Evolutionary conservation across 2,888 invertebrate genomes (phyloP).

Genomic region (Pediacus dermestoides): DNA sequence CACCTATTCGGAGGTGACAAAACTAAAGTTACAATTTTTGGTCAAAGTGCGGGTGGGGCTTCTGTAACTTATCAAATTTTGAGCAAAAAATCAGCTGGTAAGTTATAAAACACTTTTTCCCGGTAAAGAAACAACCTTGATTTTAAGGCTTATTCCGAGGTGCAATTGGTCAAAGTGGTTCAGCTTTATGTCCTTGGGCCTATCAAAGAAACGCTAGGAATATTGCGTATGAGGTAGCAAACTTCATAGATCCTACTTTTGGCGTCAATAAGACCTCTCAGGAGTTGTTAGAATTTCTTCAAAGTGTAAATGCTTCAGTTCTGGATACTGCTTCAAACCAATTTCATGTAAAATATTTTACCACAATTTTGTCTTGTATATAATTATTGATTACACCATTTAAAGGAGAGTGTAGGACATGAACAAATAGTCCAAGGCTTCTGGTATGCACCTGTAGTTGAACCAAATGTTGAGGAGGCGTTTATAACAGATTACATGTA

Average conservation of each 20-base stretch:
- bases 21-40: constrained; percentile 28
- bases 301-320: constrained; percentile 12
- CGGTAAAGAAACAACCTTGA: too few relatives aligned
- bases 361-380: constrained; percentile 9
- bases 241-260: constrained; percentile 16
- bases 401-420: background rate
- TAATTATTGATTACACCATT: constrained; percentile 6
- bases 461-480: constrained; percentile 19
- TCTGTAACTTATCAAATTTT: constrained; percentile 26
- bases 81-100: constrained; percentile 17
- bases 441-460: constrained; percentile 21
- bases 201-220: constrained; percentile 27
- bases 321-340: constrained; percentile 7
- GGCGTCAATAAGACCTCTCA: constrained; percentile 11
- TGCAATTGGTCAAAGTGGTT: constrained; percentile 31
- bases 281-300: constrained; percentile 18
- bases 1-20: constrained; percentile 32
- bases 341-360: too few relatives aligned
- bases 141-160: constrained; percentile 26
- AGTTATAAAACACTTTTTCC: too few relatives aligned
- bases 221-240: constrained; percentile 28
- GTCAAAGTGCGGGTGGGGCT: constrained; percentile 32
- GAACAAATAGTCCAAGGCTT: constrained; percentile 12
- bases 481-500: constrained; percentile 23
- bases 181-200: constrained; percentile 27